phyloP scores from a whole-genome alignment of 1,140 invertebrate genomes.

The Arion vulgaris region DNA sequence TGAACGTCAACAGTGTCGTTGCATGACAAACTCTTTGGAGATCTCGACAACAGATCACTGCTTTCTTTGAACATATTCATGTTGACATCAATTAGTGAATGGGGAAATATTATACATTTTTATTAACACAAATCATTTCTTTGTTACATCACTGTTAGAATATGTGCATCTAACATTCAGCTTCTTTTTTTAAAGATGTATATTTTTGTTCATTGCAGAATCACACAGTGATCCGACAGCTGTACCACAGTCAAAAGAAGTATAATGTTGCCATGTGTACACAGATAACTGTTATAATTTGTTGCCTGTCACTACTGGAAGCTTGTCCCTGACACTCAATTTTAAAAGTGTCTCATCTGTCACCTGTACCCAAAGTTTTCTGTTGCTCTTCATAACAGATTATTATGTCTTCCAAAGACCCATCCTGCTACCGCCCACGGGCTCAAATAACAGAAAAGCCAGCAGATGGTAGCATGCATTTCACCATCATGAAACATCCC shows the following conservation, averaged over 20 bases:
- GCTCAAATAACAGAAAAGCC: constrained; percentile 65
- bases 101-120: no score
- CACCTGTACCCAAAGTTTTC: neutral
- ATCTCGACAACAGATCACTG: no score
- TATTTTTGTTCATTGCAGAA: neutral
- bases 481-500: constrained; percentile 87
- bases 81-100: no score
- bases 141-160: no score
- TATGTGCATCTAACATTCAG: no score
- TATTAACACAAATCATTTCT: no score
- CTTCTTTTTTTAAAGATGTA: no score
- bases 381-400: neutral
- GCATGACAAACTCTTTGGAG: no score
- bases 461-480: constrained; percentile 84
- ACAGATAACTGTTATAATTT: neutral
- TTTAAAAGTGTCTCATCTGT: neutral
- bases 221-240: constrained; percentile 7
- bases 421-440: constrained; percentile 67
- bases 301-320: neutral
- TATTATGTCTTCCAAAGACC: constrained; percentile 34
- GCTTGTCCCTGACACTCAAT: neutral
- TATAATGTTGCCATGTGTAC: constrained; percentile 8
- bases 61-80: no score
- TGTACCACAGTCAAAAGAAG: neutral
- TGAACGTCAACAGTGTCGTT: no score